Percentiles rank a stretch among this genome's conserved stretches.
Evolutionary conservation across 2,888 invertebrate species (phyloP).

Genomic region (Noctua janthe): DNA sequence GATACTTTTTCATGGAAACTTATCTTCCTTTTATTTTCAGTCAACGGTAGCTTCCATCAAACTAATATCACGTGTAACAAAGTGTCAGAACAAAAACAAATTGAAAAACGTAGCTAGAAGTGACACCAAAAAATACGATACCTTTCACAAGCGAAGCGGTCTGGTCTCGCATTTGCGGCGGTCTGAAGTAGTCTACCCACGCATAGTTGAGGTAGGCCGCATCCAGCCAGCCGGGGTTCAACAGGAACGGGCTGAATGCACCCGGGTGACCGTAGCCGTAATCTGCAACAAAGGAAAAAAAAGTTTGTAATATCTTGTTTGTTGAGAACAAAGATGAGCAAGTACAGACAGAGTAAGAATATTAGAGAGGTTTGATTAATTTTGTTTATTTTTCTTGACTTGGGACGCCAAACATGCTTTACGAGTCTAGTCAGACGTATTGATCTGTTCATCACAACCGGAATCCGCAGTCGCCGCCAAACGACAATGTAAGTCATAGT

Average conservation of each 20-base stretch:
- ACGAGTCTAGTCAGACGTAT: constrained; percentile 47
- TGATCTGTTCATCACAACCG: constrained; percentile 36
- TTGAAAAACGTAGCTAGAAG: background rate
- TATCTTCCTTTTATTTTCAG: background rate
- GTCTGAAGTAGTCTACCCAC: constrained; percentile 93
- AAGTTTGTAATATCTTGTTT: constrained; percentile 40
- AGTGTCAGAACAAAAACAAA: constrained; percentile 3
- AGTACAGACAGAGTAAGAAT: background rate
- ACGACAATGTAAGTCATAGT: constrained; percentile 38
- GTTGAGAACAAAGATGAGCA: background rate
- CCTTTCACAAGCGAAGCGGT: constrained; percentile 91
- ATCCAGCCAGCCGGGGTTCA: constrained; percentile 96
- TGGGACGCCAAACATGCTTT: constrained; percentile 27
- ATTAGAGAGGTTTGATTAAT: background rate
- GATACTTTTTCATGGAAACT: constrained; percentile 1
- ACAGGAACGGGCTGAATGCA: constrained; percentile 94
- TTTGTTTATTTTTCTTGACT: background rate
- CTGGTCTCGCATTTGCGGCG: constrained; percentile 85
- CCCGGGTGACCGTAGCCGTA: constrained; percentile 95
- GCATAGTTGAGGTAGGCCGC: constrained; percentile 95
- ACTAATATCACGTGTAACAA: constrained; percentile 12
- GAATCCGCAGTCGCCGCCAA: constrained; percentile 56
- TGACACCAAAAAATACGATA: constrained; percentile 66
- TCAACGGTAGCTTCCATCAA: constrained; percentile 9
- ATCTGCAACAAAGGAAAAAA: constrained; percentile 89